Conservation (phyloP, 2,113 vertebrate species). For the Felis catus region DNA sequence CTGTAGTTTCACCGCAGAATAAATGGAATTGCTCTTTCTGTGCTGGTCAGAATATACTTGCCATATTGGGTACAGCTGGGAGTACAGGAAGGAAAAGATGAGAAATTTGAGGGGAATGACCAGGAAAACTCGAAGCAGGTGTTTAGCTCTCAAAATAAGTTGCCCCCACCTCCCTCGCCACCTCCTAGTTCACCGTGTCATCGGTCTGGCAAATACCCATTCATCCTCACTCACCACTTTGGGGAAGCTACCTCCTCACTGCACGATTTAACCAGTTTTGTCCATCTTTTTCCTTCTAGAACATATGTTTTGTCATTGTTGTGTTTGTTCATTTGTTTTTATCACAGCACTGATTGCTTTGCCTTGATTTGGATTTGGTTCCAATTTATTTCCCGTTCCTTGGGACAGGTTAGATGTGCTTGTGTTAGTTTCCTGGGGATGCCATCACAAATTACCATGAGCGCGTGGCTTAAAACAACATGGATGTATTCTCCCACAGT, state of each 20-base stretch:
- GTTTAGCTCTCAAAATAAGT: not conserved
- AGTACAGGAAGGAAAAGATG: not conserved
- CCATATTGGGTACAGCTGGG: not conserved
- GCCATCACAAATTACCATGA: not conserved
- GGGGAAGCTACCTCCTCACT: not conserved
- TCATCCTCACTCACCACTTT: not conserved
- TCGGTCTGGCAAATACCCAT: not conserved
- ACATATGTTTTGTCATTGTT: not conserved
- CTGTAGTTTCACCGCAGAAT: not conserved
- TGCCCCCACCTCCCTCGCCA: not conserved
- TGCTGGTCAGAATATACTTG: not conserved
- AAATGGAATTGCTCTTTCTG: not conserved
- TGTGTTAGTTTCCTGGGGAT: not conserved
- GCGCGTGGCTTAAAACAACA: not conserved
- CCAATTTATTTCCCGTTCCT: not conserved
- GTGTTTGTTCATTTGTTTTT: not conserved
- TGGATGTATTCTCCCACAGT: not conserved
- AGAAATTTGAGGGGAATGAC: not conserved
- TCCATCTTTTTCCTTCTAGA: not conserved
- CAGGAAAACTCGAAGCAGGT: not conserved
- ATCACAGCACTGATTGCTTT: no score
- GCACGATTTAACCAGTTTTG: not conserved
- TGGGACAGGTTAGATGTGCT: not conserved
- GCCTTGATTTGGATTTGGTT: not conserved
- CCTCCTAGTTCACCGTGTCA: fast-evolving